Conservation (phyloP, 2,113 vertebrate species). For the zebrafish (Danio rerio) region GRCz12tu NC_133176.1:28031001-28031500, state of each 20-base stretch:
- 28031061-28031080: slow-evolving; percentile 88
- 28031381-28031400: slow-evolving; percentile 98
- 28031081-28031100: slow-evolving; percentile 97
- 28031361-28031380: slow-evolving; percentile 99
- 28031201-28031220: slow-evolving; percentile 81
- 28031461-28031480: background rate
- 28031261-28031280: slow-evolving; percentile 99
- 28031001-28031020: slow-evolving; percentile 80
- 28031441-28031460: background rate
- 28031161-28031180: slow-evolving; percentile 94
- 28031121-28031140: slow-evolving; percentile 87
- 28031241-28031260: slow-evolving; percentile 87
- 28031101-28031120: slow-evolving; percentile 84
- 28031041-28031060: slow-evolving; percentile 90
- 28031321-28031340: slow-evolving; percentile 93
- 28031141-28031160: slow-evolving; percentile 81
- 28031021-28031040: slow-evolving; percentile 93
- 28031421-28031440: background rate
- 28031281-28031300: slow-evolving; percentile 97
- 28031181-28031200: slow-evolving; percentile 79
- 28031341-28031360: slow-evolving; percentile 98
- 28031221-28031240: slow-evolving; percentile 86
- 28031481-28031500: slow-evolving; percentile 11
- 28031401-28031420: slow-evolving; percentile 3
- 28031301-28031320: slow-evolving; percentile 99